Base-by-base conservation (phyloP, 2,888 invertebrate species). In the Ceramica pisi region DNA sequence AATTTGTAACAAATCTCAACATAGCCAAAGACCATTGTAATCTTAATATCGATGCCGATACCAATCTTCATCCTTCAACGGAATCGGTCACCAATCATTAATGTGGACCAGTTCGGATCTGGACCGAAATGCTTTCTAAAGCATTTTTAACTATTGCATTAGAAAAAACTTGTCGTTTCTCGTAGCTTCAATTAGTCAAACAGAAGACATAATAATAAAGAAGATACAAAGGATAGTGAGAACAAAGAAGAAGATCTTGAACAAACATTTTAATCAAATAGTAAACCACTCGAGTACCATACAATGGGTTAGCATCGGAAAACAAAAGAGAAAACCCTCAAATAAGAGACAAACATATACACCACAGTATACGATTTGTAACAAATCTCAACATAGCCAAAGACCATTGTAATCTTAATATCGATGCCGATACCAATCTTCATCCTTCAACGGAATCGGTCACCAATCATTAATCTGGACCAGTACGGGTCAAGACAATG, bases 401-500 rank as follows among this genome's bases (percentile, higher is more conserved):
- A 72, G 78, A 82, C 80, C 74, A 79, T 80, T 73, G 77, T 86
- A 85, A 86, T 84, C 85, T 84, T 83, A 82, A 80, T 89, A 89
- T 83, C 56, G 35, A 38, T 61, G 67, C 67, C 75, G 91, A 92
- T 92, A 88, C 78, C 78, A 82, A 92, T 92, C 92, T 86, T 80
- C 86, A 88, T 88, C 83, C 85, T 85, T 85, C 84, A 81, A 75
- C 80, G 76, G 85, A 81, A 84, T 83, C 83, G 73, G 82, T 79
- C 67, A 51, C 71, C 74, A 78, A 90, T 89, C 89, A 94, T 92
- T 91, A 92, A 93, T 92, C 89, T 89, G 86, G 75, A 86, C 81
- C 84, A 48, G 66, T 75, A 31, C 67, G 75, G 87, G 87, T 85
- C 84, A 94, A 90, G 57, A 95, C 94, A 95, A 95, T 94, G 86